Evolutionary conservation across 2,888 invertebrate species (phyloP).

Genomic region (Leptopterna dolabrata): DNA sequence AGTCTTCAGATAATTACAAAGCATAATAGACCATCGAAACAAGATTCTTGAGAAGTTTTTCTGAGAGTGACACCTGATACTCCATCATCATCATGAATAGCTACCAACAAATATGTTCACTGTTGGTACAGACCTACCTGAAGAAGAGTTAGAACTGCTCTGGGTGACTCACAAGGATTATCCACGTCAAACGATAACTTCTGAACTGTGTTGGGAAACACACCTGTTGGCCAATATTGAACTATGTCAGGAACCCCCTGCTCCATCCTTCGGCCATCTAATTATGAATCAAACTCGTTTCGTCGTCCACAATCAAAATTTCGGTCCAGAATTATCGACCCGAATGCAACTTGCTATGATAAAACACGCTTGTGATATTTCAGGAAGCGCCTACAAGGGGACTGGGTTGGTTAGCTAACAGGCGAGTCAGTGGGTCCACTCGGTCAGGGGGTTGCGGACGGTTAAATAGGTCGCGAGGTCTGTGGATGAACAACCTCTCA

Average conservation of each 20-base stretch:
- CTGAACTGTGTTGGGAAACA: too few relatives aligned
- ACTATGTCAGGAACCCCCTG: not conserved
- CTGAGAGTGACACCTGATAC: too few relatives aligned
- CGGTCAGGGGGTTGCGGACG: not conserved
- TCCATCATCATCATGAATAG: too few relatives aligned
- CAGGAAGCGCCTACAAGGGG: conserved; percentile 35
- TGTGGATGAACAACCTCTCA: conserved; percentile 6
- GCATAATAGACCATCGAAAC: too few relatives aligned
- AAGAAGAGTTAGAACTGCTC: too few relatives aligned
- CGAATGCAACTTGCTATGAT: not conserved
- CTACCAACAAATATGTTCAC: too few relatives aligned
- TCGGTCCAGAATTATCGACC: not conserved
- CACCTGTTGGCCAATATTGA: not conserved
- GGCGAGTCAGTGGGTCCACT: conserved; percentile 31
- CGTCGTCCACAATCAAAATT: not conserved
- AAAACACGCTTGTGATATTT: conserved; percentile 22
- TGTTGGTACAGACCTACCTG: too few relatives aligned
- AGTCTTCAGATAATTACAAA: too few relatives aligned
- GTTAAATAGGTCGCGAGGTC: conserved; percentile 40
- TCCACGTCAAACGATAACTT: too few relatives aligned
- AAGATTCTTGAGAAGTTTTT: too few relatives aligned
- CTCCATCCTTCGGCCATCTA: not conserved
- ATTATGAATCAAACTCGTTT: not conserved
- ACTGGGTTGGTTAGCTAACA: conserved; percentile 36
- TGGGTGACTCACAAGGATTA: too few relatives aligned